Conservation (phyloP, 2,888 invertebrate species). For the Callinectes sapidus region DNA sequence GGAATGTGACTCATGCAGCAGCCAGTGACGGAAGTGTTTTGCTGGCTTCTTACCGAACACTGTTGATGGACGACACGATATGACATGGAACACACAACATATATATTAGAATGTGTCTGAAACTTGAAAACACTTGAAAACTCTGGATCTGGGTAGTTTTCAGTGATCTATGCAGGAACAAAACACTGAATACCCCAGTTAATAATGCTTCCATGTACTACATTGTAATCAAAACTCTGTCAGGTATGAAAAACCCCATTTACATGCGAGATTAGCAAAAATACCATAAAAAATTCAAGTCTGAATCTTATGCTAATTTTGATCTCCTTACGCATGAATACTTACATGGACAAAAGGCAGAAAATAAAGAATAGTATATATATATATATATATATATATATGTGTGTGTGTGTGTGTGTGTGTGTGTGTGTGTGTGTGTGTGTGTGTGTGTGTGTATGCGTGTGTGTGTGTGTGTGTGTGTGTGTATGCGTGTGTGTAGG, state of each 20-base stretch:
- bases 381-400: no score
- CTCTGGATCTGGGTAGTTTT: not conserved
- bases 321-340: not conserved
- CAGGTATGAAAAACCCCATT: not conserved
- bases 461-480: not conserved
- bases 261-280: not conserved
- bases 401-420: no score
- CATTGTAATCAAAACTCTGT: no score
- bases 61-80: conserved; percentile 49
- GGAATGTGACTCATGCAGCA: conserved; percentile 43
- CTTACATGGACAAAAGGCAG: not conserved
- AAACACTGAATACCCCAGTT: not conserved
- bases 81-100: conserved; percentile 51
- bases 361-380: no score
- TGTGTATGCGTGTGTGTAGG: not conserved
- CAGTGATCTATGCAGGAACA: not conserved
- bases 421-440: not conserved
- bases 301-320: not conserved
- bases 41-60: conserved; percentile 52
- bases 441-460: not conserved
- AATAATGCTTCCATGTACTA: not conserved
- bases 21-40: conserved; percentile 18
- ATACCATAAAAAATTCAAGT: not conserved
- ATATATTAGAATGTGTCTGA: conserved; percentile 42
- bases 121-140: not conserved